A percentile compares a stretch with the other conserved stretches of the same genome.
Conservation (phyloP, 2,113 vertebrate genomes). For the Paralichthys olivaceus region DNA sequence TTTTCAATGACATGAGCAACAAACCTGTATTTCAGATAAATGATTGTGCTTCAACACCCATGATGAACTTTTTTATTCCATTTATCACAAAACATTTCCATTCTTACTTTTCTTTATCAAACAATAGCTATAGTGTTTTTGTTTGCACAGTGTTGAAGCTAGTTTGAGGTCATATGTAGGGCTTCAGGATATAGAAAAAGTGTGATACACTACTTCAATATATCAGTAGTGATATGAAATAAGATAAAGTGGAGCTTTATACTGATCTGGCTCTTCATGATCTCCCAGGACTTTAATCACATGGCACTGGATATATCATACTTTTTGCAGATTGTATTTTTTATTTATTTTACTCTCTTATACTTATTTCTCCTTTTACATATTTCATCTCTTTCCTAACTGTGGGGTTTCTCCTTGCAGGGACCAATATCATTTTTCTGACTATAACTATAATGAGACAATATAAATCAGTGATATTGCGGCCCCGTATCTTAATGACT, state of each 20-base stretch:
- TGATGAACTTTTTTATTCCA: neutral
- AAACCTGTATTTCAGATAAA: neutral
- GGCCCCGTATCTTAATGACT: too few relatives aligned
- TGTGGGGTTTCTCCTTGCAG: too few relatives aligned
- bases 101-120: neutral
- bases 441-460: too few relatives aligned
- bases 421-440: too few relatives aligned
- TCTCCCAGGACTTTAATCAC: neutral
- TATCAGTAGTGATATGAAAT: neutral
- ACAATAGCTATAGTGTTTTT: neutral
- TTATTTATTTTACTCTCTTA: neutral
- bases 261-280: too few relatives aligned
- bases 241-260: neutral
- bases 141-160: slow-evolving; percentile 1
- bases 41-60: too few relatives aligned
- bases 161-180: neutral
- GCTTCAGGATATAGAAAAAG: neutral
- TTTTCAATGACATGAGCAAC: too few relatives aligned
- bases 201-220: neutral
- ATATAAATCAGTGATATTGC: too few relatives aligned
- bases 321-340: neutral
- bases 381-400: too few relatives aligned
- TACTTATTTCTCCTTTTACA: neutral
- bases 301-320: neutral
- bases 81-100: neutral